Evolutionary conservation across 2,113 vertebrate genomes (phyloP).

Genomic region (Hydropotes inermis): DNA sequence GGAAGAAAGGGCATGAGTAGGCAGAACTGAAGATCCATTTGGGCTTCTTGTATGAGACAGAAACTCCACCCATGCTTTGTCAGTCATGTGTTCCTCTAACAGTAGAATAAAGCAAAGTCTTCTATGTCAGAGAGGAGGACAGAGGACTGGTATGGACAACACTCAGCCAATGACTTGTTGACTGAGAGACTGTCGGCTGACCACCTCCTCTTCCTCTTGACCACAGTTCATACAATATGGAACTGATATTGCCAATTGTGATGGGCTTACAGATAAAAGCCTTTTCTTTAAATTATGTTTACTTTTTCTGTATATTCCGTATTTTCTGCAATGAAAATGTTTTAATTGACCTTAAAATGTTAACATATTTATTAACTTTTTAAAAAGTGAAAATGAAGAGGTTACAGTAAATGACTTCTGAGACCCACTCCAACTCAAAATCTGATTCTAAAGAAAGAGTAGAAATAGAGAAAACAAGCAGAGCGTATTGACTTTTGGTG

Average conservation of each 20-base stretch:
- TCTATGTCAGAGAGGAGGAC: background rate
- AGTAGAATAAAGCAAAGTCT: background rate
- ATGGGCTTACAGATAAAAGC: background rate
- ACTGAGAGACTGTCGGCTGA: rapidly evolving
- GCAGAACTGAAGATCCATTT: constrained; percentile 27
- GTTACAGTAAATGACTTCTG: background rate
- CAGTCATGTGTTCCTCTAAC: background rate
- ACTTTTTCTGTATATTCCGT: background rate
- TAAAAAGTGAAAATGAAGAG: background rate
- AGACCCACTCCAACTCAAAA: background rate
- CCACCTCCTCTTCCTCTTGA: background rate
- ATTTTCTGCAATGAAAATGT: background rate
- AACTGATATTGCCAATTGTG: background rate
- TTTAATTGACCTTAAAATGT: background rate
- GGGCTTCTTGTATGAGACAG: rapidly evolving
- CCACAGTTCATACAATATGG: background rate
- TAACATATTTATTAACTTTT: background rate
- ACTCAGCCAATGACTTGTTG: background rate
- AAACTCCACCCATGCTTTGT: background rate
- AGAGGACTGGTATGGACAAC: too few species aligned
- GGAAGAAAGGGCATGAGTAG: background rate
- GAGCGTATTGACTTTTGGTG: background rate
- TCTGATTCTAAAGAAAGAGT: background rate
- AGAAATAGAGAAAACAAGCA: background rate
- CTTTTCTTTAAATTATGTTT: background rate